Percentiles rank a stretch among this genome's conserved stretches.
Evolutionary conservation across 2,888 invertebrate genomes (phyloP).

Genomic region (Cinara cedri): DNA sequence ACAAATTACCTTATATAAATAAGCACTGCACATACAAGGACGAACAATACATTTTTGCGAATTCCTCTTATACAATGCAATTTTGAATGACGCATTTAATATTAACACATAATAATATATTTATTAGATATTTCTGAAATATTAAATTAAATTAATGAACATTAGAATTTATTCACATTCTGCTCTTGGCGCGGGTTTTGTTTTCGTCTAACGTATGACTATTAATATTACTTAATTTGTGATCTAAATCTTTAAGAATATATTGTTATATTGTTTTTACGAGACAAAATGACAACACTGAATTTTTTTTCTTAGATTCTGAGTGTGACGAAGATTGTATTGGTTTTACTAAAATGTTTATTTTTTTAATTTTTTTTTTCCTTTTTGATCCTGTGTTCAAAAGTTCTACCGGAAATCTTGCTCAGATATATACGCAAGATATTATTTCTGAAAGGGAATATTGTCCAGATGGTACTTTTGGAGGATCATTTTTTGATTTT

Average conservation of each 20-base stretch:
- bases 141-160: constrained; percentile 25
- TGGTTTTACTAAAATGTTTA: too few species aligned
- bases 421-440: too few species aligned
- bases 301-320: too few species aligned
- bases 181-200: not conserved
- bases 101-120: not conserved
- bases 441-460: too few species aligned
- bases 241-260: constrained; percentile 17
- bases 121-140: not conserved
- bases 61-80: too few species aligned
- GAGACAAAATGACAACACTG: not conserved
- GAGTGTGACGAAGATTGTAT: too few species aligned
- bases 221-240: constrained; percentile 17
- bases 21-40: not conserved
- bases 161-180: not conserved
- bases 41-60: not conserved
- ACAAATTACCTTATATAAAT: not conserved
- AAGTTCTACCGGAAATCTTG: too few species aligned
- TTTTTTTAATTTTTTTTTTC: too few species aligned
- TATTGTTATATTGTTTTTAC: not conserved
- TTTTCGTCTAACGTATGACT: too few species aligned
- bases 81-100: not conserved
- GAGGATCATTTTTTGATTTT: too few species aligned
- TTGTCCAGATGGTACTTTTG: too few species aligned
- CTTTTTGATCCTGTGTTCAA: too few species aligned